phyloP scores from a whole-genome alignment of 2,113 vertebrate genomes.

The Oxyruncus cristatus region DNA sequence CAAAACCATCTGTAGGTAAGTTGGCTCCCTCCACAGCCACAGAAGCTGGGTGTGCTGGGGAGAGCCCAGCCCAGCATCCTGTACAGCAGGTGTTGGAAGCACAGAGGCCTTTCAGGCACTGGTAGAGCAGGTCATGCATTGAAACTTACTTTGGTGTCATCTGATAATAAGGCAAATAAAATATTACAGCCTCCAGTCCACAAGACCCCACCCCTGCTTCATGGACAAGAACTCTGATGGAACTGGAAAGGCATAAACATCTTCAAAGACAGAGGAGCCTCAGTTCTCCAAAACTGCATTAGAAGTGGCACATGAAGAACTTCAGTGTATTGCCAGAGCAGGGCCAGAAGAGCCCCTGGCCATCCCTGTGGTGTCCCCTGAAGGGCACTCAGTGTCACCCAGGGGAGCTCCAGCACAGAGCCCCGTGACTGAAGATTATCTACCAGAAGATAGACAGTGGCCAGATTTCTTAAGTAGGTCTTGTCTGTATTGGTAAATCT shows the following conservation, averaged over 20 bases:
- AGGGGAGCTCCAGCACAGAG: background rate
- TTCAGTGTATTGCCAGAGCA: background rate
- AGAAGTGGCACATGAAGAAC: fast-evolving
- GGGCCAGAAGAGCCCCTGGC: background rate
- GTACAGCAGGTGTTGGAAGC: background rate
- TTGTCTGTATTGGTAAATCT: background rate
- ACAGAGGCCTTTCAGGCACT: background rate
- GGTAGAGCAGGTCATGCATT: background rate
- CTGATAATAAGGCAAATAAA: background rate
- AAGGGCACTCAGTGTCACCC: background rate
- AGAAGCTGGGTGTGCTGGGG: background rate
- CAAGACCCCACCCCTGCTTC: background rate
- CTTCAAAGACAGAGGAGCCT: background rate
- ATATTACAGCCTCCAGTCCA: background rate
- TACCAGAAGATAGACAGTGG: fast-evolving
- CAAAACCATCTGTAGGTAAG: background rate
- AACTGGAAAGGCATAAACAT: background rate
- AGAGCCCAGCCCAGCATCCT: background rate
- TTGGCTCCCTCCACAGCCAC: background rate
- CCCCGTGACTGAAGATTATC: background rate
- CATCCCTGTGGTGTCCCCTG: too few relatives aligned
- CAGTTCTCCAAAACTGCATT: background rate
- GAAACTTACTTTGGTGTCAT: background rate
- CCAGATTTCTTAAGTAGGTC: background rate
- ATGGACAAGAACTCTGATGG: background rate